Conservation (phyloP, 2,888 invertebrate genomes). For the Macrostomum cliftonense region DNA sequence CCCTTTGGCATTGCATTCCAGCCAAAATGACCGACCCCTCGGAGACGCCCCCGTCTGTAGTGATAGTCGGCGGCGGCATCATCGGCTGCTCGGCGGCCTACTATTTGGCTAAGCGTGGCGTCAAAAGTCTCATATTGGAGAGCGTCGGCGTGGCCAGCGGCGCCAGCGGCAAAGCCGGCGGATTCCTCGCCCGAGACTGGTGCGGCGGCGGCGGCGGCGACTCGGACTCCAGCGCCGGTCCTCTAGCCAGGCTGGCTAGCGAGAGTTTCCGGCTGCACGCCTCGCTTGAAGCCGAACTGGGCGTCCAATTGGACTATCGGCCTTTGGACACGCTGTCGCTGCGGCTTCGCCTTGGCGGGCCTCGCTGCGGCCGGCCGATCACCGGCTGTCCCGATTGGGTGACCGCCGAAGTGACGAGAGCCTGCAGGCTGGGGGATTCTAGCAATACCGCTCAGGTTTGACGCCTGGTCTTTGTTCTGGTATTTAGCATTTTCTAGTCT, state of each 20-base stretch:
- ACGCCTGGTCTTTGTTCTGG: too few relatives aligned
- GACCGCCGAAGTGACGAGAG: constrained; percentile 5
- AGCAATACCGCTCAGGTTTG: constrained; percentile 11
- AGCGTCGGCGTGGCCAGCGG: constrained; percentile 14
- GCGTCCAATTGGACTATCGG: constrained; percentile 10
- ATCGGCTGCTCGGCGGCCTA: constrained; percentile 78
- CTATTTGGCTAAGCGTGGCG: constrained; percentile 56
- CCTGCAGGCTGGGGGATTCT: constrained; percentile 7
- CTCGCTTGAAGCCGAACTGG: not conserved
- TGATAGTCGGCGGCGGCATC: constrained; percentile 70
- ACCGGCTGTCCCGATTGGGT: constrained; percentile 9
- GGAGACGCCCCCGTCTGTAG: constrained; percentile 41
- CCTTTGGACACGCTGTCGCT: constrained; percentile 11
- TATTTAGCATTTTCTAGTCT: too few relatives aligned
- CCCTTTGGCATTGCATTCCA: too few relatives aligned
- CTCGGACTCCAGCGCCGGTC: too few relatives aligned
- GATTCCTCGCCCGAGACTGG: constrained; percentile 15
- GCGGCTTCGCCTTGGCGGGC: too few relatives aligned
- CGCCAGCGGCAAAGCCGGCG: constrained; percentile 15
- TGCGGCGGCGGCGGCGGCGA: constrained; percentile 8
- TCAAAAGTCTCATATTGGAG: constrained; percentile 33
- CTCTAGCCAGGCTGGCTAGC: constrained; percentile 3
- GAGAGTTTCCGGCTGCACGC: constrained; percentile 14
- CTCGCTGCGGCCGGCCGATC: too few relatives aligned
- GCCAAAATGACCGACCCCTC: too few relatives aligned